A percentile compares a stretch with the other conserved stretches of the same genome.
phyloP scores from a whole-genome alignment of 2,888 invertebrate genomes.

The Boloria euphrosyne region DNA sequence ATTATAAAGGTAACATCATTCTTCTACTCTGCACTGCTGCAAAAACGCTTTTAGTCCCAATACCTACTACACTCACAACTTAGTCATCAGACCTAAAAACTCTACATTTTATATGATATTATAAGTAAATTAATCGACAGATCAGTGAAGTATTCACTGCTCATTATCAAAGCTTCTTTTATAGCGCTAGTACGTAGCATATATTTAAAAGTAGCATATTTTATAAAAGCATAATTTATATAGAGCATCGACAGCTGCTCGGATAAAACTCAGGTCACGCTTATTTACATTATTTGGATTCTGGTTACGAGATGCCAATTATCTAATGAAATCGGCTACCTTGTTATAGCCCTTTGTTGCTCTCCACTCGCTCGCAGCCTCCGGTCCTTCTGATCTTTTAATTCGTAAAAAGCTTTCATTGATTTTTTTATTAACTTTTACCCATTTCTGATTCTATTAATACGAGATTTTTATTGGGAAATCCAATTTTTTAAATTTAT shows the following conservation, averaged over 20 bases:
- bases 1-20: too few species aligned
- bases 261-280: constrained; percentile 6
- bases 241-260: too few species aligned
- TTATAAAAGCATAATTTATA: not conserved
- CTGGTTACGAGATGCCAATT: constrained; percentile 38
- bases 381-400: constrained; percentile 17
- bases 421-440: constrained; percentile 21
- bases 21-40: too few species aligned
- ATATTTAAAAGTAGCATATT: not conserved
- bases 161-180: too few species aligned
- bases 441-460: constrained; percentile 20
- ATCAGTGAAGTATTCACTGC: too few species aligned
- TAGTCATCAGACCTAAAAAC: too few species aligned
- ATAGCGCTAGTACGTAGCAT: constrained; percentile 1
- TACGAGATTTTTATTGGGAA: not conserved
- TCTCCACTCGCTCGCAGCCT: not conserved
- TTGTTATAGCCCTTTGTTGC: constrained; percentile 29
- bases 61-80: too few species aligned
- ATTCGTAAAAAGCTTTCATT: constrained; percentile 24
- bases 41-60: too few species aligned
- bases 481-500: constrained; percentile 4
- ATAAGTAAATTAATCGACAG: too few species aligned
- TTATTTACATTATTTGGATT: constrained; percentile 34
- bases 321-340: constrained; percentile 40
- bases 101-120: too few species aligned